These are phyloP conservation scores for Alcedo atthis DNA, from an alignment of 2,797 vertebrate species.

Conservation along the genomic window DNA sequence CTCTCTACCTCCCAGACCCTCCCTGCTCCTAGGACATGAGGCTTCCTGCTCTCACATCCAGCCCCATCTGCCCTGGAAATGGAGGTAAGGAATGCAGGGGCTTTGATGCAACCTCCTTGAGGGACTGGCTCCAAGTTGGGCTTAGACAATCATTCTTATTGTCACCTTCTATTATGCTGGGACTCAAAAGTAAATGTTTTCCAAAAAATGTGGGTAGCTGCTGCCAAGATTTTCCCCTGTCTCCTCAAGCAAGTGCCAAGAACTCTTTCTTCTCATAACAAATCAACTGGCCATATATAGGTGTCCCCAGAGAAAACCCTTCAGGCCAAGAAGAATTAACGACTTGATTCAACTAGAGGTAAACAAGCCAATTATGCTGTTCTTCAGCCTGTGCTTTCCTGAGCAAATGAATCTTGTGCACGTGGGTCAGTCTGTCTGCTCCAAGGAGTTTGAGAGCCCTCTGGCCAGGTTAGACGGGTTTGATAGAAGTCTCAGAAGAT, in stretches of 20 bases:
- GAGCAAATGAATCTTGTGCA: neutral
- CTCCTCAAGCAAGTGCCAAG: slow-evolving; percentile 18
- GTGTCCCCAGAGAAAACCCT: slow-evolving; percentile 14
- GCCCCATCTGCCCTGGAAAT: neutral
- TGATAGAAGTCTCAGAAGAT: neutral
- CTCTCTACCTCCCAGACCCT: neutral
- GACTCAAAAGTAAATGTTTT: neutral
- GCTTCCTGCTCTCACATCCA: neutral
- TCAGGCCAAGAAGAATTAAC: neutral
- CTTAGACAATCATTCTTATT: neutral
- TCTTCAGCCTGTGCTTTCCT: neutral
- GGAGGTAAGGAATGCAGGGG: neutral
- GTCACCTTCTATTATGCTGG: neutral
- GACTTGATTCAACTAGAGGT: neutral
- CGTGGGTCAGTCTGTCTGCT: neutral
- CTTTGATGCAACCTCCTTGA: neutral
- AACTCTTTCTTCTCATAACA: slow-evolving; percentile 1
- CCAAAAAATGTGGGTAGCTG: neutral
- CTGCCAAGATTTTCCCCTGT: neutral
- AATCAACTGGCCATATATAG: neutral
- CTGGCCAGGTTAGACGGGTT: neutral
- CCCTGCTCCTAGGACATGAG: rapidly evolving
- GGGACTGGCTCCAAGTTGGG: neutral
- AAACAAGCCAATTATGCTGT: neutral
- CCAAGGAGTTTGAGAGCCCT: neutral